Base-by-base conservation (phyloP, 35 echinoderm and acorn worm species). In the Heliocidaris erythrogramma region DNA sequence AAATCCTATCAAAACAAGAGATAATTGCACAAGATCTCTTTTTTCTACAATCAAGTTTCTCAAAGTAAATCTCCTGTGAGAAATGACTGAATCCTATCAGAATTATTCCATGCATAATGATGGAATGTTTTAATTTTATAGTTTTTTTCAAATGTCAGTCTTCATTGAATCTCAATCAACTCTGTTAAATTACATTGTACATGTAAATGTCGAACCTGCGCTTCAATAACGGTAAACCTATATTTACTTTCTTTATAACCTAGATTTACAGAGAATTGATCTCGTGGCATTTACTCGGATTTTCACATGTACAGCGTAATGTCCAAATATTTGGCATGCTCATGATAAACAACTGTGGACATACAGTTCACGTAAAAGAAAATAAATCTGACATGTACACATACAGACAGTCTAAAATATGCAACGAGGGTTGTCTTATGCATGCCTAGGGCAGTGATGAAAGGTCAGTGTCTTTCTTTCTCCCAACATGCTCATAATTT, bases 381-480 rank as follows among this genome's bases (percentile, higher is more conserved):
- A 29, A 78, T 78, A n/a, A 78, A 78, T 21, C 27, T 78, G 65
- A n/a, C 65, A 78, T 78, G 65, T 78, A n/a, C 65, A 78, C 27
- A 78, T 78, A 78, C 65, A 78, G 65, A 18, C 65, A n/a, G 21
- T 24, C 65, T 78, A 89, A 42, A 47, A 89, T 89, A 89, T 89
- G 87, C 87, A 89, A 89, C 47, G 18, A 48, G 65, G 87, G 87
- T 48, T 48, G 31, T 32, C 11, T 47, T 42, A 89, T 89, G 87
- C 87, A 89, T 89, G 31, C 47, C 47, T 48, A 32, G 47, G 31
- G 87, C 87, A 89, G 31, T 89, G 87, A 47, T 89, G 32, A 89
- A 89, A 89, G 87, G 87, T 89, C 87, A 89, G 30, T 47, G 47
- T 89, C 87, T 89, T 89, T 31, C 29, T 89, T 89, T 16, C 65